phyloP scores from a whole-genome alignment of 64 coral and sea anemone genomes.

The Pocillopora damicornis region DNA sequence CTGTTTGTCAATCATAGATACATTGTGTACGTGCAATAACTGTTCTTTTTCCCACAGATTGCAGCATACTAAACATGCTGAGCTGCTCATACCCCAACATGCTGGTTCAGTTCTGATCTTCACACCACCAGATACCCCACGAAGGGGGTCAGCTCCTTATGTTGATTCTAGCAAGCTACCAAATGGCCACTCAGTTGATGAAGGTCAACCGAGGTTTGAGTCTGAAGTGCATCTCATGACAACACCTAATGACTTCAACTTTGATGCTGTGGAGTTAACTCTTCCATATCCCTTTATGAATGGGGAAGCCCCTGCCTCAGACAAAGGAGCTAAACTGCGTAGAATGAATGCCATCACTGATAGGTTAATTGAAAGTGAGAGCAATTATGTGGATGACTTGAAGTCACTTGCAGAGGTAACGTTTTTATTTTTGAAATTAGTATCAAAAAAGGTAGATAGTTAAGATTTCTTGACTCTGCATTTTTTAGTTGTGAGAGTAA shows the following conservation, averaged over 20 bases:
- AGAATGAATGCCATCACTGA: conserved; percentile 67
- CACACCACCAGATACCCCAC: conserved; percentile 71
- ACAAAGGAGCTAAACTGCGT: conserved; percentile 45
- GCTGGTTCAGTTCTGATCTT: conserved; percentile 84
- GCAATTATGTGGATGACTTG: conserved; percentile 68
- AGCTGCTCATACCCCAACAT: conserved; percentile 76
- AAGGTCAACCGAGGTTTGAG: conserved; percentile 21
- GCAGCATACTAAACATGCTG: conserved; percentile 41
- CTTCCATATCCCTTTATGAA: conserved; percentile 57
- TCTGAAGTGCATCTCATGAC: conserved; percentile 28
- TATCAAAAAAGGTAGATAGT: background rate
- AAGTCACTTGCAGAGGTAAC: conserved; percentile 72
- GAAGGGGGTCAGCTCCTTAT: conserved; percentile 39
- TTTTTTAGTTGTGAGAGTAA: background rate
- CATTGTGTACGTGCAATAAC: too few species aligned
- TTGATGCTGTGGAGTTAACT: conserved; percentile 51
- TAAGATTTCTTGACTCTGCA: background rate
- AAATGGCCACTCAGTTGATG: conserved; percentile 37
- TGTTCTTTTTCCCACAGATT: background rate
- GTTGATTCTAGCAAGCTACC: conserved; percentile 18
- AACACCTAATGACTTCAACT: conserved; percentile 25
- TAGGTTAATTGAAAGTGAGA: conserved; percentile 64
- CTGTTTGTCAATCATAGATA: background rate
- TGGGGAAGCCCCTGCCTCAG: conserved; percentile 26
- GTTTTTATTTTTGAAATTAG: too few species aligned